Conservation (phyloP, 2,888 invertebrate species). For the Falcaria lacertinaria region DNA sequence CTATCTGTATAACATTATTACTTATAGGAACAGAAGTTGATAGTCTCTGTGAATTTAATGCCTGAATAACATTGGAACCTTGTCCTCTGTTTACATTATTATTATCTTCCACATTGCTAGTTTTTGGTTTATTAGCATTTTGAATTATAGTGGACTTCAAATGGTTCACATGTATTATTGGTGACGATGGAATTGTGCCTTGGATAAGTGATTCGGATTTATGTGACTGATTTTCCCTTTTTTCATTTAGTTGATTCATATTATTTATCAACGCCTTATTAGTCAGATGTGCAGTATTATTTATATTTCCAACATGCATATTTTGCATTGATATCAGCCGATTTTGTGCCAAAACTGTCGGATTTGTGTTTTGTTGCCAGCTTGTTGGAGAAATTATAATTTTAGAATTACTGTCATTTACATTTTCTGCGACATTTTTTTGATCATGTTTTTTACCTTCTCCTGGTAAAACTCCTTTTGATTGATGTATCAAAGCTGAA, state of each 20-base stretch:
- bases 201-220: constrained; percentile 56
- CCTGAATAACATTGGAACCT: constrained; percentile 62
- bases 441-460: constrained; percentile 55
- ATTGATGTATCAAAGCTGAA: constrained; percentile 48
- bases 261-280: constrained; percentile 64
- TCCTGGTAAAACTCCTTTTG: constrained; percentile 56
- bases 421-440: constrained; percentile 38
- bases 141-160: constrained; percentile 54
- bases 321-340: constrained; percentile 69
- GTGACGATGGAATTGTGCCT: constrained; percentile 41
- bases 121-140: constrained; percentile 49
- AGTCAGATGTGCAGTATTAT: constrained; percentile 51
- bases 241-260: constrained; percentile 49
- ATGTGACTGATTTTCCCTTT: constrained; percentile 48
- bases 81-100: constrained; percentile 46
- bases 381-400: constrained; percentile 64
- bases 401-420: constrained; percentile 56
- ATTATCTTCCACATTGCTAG: constrained; percentile 51
- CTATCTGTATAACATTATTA: constrained; percentile 57
- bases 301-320: constrained; percentile 55
- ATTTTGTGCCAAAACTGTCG: constrained; percentile 68
- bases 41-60: constrained; percentile 54
- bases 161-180: constrained; percentile 61
- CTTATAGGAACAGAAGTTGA: constrained; percentile 50
- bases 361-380: constrained; percentile 54